Percentiles rank a stretch among this genome's conserved stretches.
These are phyloP conservation scores for Plutella xylostella DNA, from an alignment of 2,888 invertebrate species.

Conservation along the genomic window DNA sequence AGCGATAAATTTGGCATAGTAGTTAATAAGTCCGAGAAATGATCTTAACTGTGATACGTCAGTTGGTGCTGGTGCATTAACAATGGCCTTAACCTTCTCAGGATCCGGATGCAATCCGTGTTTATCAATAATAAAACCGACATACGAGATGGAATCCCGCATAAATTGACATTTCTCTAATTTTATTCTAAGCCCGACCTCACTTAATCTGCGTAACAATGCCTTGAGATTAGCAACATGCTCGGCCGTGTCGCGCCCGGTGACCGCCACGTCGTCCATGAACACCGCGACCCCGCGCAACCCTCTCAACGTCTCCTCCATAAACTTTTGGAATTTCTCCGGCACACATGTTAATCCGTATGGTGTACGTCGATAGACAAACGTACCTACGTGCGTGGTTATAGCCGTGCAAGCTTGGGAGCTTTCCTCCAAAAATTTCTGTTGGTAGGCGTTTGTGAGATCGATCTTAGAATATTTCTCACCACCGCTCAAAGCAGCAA, in stretches of 20 bases:
- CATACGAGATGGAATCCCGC: not conserved
- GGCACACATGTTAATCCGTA: conserved; percentile 10
- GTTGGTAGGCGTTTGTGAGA: conserved; percentile 8
- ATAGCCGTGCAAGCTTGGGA: conserved; percentile 10
- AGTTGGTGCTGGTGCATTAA: not conserved
- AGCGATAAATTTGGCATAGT: too few species aligned
- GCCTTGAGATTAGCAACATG: not conserved
- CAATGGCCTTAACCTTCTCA: not conserved
- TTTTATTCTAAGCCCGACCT: not conserved
- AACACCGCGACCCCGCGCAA: not conserved
- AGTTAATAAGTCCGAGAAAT: not conserved
- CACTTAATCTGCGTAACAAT: not conserved
- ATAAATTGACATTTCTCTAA: not conserved
- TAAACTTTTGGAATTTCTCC: conserved; percentile 5
- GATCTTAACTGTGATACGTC: not conserved
- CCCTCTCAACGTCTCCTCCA: conserved; percentile 6
- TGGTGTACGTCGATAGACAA: conserved; percentile 6
- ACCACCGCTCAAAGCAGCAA: conserved; percentile 2
- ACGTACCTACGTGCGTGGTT: conserved; percentile 9
- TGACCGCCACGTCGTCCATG: conserved; percentile 4
- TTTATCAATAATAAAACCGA: not conserved
- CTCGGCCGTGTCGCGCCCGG: not conserved
- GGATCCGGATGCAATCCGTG: not conserved
- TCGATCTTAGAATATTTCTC: conserved; percentile 5
- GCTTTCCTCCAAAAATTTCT: not conserved